phyloP scores from a whole-genome alignment of 2,888 invertebrate genomes.

The Argyresthia albistria region DNA sequence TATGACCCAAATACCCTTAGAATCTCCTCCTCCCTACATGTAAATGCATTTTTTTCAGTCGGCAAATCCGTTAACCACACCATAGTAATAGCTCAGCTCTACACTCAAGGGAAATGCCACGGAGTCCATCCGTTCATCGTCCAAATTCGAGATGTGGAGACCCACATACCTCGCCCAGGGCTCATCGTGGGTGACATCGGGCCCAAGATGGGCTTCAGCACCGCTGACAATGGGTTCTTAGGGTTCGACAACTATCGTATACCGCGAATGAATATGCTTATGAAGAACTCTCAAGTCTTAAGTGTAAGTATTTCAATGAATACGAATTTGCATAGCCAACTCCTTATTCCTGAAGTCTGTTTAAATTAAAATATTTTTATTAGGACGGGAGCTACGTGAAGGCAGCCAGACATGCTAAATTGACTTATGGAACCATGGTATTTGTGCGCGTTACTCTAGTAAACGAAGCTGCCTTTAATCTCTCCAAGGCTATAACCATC shows the following conservation, averaged over 20 bases:
- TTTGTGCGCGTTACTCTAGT: conserved; percentile 90
- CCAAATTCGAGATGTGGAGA: conserved; percentile 87
- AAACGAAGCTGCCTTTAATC: conserved; percentile 79
- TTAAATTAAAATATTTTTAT: conserved; percentile 8
- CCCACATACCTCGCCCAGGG: conserved; percentile 86
- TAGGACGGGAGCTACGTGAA: conserved; percentile 90
- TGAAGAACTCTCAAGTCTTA: conserved; percentile 89
- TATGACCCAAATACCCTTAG: no score
- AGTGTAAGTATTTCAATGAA: conserved; percentile 21
- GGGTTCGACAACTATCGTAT: conserved; percentile 87
- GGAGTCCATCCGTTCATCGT: conserved; percentile 94
- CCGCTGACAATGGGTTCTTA: conserved; percentile 92
- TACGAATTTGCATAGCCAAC: not conserved
- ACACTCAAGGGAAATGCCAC: conserved; percentile 82
- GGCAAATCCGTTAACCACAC: conserved; percentile 93
- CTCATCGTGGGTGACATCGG: conserved; percentile 95
- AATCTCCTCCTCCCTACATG: no score
- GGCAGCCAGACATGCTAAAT: conserved; percentile 80
- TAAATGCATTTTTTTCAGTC: conserved; percentile 65
- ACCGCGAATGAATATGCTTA: conserved; percentile 88
- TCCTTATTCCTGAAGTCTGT: not conserved
- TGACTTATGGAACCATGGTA: conserved; percentile 91
- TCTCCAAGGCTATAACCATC: conserved; percentile 88
- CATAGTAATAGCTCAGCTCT: conserved; percentile 89
- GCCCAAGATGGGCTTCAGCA: conserved; percentile 90